Percentiles rank a stretch among this genome's conserved stretches.
Conservation (phyloP, 2,888 invertebrate species). For the Watsonalla cultraria region DNA sequence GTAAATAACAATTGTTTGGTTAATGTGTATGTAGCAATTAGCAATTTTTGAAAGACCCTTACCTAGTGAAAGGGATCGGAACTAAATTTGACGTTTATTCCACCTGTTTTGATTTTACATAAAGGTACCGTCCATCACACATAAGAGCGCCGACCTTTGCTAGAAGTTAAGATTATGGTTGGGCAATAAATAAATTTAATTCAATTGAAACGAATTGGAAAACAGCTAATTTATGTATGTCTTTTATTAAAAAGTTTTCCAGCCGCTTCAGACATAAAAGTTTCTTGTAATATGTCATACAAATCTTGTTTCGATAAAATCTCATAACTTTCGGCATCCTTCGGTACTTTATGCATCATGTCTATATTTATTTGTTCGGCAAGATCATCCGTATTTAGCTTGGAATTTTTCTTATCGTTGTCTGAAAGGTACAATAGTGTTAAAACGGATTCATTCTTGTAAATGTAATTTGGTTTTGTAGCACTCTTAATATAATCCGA, state of each 20-base stretch:
- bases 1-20: no score
- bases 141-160: no score
- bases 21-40: no score
- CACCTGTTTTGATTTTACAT: no score
- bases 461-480: neutral
- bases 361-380: slow-evolving; percentile 10
- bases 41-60: no score
- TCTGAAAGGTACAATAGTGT: slow-evolving; percentile 38
- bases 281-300: slow-evolving; percentile 18
- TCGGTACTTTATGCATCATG: slow-evolving; percentile 6
- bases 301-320: slow-evolving; percentile 16
- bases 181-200: no score
- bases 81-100: no score
- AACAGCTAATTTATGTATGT: neutral
- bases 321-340: slow-evolving; percentile 6
- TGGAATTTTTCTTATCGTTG: slow-evolving; percentile 20
- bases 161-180: no score
- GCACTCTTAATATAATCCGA: neutral
- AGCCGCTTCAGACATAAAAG: slow-evolving; percentile 8
- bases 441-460: slow-evolving; percentile 21
- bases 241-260: neutral
- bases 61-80: no score
- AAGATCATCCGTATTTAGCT: slow-evolving; percentile 7
- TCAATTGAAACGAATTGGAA: no score
- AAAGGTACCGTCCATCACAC: no score